Conservation (phyloP, 1,140 invertebrate species). For the Heterodera schachtii region DNA sequence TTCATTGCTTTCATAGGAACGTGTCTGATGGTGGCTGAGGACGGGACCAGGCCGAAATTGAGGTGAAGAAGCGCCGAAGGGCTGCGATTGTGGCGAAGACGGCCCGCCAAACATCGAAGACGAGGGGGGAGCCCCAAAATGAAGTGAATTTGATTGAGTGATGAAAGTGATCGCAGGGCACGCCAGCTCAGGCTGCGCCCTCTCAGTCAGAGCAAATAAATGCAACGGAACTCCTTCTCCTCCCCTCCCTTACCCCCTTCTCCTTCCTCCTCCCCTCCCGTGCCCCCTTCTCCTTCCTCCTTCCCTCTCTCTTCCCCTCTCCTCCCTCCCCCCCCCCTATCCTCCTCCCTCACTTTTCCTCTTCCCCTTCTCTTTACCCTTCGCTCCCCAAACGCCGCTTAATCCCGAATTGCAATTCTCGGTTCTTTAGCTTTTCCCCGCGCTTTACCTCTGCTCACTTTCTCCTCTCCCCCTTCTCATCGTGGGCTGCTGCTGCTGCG, state of each 20-base stretch:
- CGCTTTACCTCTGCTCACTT: neutral
- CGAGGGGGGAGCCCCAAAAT: neutral
- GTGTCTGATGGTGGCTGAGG: conserved; percentile 40
- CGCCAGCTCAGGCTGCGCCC: neutral
- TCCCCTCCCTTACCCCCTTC: neutral
- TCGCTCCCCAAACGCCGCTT: neutral
- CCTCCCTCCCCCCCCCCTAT: neutral
- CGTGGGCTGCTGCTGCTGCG: neutral
- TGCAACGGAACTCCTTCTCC: conserved; percentile 1
- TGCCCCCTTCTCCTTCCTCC: neutral
- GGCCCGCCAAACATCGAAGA: conserved; percentile 2
- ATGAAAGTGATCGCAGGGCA: conserved; percentile 11
- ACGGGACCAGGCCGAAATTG: neutral
- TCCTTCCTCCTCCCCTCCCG: neutral
- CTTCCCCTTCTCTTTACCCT: neutral
- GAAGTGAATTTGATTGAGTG: neutral
- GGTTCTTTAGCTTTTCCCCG: neutral
- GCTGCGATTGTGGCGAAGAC: neutral
- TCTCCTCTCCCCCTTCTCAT: neutral
- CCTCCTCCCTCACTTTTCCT: neutral
- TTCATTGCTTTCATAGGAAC: conserved; percentile 41
- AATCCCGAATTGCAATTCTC: neutral
- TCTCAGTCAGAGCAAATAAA: conserved; percentile 5
- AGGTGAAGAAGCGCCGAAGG: neutral
- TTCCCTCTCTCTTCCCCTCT: neutral